Evolutionary conservation across 2,888 invertebrate species (phyloP).

Genomic region (Aquatica leii): DNA sequence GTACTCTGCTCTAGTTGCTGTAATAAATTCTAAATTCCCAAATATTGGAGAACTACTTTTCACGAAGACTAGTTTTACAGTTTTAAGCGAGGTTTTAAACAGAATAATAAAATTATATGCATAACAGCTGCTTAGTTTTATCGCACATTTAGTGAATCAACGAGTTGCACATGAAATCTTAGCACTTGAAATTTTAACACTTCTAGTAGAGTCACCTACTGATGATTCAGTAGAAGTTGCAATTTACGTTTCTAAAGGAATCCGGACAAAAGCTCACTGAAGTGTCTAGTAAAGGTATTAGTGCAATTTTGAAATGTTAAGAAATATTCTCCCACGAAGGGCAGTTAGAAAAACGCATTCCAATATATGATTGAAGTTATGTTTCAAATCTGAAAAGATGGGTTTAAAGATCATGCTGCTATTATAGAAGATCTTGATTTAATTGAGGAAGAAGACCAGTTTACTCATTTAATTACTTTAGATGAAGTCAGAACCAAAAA

Average conservation of each 20-base stretch:
- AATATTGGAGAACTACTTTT: constrained; percentile 94
- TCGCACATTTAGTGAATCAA: constrained; percentile 98
- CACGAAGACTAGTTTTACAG: constrained; percentile 88
- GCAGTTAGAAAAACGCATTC: constrained; percentile 86
- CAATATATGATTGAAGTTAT: constrained; percentile 99
- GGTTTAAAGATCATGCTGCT: constrained; percentile 92
- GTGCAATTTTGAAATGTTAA: constrained; percentile 93
- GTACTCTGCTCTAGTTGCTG: constrained; percentile 93
- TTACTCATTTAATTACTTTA: constrained; percentile 91
- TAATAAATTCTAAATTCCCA: constrained; percentile 97
- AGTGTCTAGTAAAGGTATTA: constrained; percentile 72
- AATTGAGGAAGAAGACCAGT: constrained; percentile 97
- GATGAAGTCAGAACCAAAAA: constrained; percentile 81
- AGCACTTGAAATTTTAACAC: constrained; percentile 90
- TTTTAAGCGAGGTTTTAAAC: constrained; percentile 92
- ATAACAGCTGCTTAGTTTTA: constrained; percentile 90
- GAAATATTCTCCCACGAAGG: constrained; percentile 95
- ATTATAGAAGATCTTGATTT: constrained; percentile 89
- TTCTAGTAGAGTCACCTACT: constrained; percentile 93
- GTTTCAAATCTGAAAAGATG: constrained; percentile 95
- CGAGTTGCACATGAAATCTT: constrained; percentile 97
- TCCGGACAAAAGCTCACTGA: constrained; percentile 95
- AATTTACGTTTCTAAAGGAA: constrained; percentile 94
- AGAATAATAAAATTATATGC: constrained; percentile 92
- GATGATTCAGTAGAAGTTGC: constrained; percentile 98